A percentile compares a stretch with the other conserved stretches of the same genome.
Evolutionary conservation across 1,140 invertebrate species (phyloP).

Genomic region (Ditylenchus dipsaci): DNA sequence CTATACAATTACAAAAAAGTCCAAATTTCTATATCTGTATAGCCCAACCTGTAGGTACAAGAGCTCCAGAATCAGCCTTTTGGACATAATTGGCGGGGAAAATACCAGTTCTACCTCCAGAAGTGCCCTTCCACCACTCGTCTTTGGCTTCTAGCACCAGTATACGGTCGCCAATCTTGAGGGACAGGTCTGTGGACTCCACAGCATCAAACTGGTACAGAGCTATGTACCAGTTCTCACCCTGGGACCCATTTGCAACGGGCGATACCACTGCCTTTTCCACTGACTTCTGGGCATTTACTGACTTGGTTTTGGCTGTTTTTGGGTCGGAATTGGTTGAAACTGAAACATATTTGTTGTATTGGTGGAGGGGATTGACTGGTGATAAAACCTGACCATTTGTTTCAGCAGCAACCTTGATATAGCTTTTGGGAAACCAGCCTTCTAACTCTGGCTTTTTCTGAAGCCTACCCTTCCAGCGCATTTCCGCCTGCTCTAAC

Average conservation of each 20-base stretch:
- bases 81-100: constrained; percentile 72
- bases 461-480: constrained; percentile 68
- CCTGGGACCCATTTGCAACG: not conserved
- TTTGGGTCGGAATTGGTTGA: not conserved
- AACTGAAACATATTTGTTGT: not conserved
- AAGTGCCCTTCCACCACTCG: constrained; percentile 94
- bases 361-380: not conserved
- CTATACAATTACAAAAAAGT: constrained; percentile 1
- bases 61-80: constrained; percentile 42
- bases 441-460: constrained; percentile 59
- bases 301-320: not conserved
- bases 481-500: constrained; percentile 68
- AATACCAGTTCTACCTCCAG: constrained; percentile 78
- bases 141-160: constrained; percentile 80
- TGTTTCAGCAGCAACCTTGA: constrained; percentile 59
- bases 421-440: constrained; percentile 73
- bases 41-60: not conserved
- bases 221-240: constrained; percentile 52
- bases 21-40: not conserved
- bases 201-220: constrained; percentile 68
- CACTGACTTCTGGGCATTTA: not conserved
- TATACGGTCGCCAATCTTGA: constrained; percentile 83
- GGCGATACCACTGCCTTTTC: not conserved
- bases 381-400: not conserved
- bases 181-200: constrained; percentile 83